phyloP scores from a whole-genome alignment of 2,888 invertebrate species.

The Patella ulyssiponensis region DNA sequence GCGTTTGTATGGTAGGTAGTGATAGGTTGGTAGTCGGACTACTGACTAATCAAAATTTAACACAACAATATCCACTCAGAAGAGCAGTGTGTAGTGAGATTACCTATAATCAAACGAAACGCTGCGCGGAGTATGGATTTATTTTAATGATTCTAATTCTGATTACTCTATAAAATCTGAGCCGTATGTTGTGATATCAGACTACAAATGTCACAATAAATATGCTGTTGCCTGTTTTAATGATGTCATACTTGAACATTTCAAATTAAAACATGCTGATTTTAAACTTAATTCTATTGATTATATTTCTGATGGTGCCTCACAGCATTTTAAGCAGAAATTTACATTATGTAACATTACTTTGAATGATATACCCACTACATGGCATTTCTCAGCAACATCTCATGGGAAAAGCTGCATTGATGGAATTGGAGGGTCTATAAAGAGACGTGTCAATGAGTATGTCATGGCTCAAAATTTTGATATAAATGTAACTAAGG shows the following conservation, averaged over 20 bases:
- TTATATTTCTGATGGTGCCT: constrained; percentile 12
- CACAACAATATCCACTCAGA: too few relatives aligned
- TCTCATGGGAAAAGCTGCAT: constrained; percentile 17
- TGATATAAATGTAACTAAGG: neutral
- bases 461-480: neutral
- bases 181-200: constrained; percentile 11
- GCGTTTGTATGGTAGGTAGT: too few relatives aligned
- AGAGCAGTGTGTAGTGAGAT: too few relatives aligned
- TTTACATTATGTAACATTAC: neutral
- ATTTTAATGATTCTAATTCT: neutral
- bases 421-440: constrained; percentile 16
- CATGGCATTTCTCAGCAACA: constrained; percentile 13
- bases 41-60: too few relatives aligned
- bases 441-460: constrained; percentile 14
- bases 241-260: neutral
- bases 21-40: too few relatives aligned
- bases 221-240: constrained; percentile 15
- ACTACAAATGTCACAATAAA: constrained; percentile 18
- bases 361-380: neutral
- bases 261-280: constrained; percentile 3
- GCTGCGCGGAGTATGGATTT: too few relatives aligned
- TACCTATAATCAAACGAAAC: too few relatives aligned
- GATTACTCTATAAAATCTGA: neutral
- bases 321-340: constrained; percentile 18
- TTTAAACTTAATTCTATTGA: neutral